Percentiles rank a stretch among this genome's conserved stretches.
Conservation (phyloP, 2,888 invertebrate species). For the Cyclophora albipunctata region DNA sequence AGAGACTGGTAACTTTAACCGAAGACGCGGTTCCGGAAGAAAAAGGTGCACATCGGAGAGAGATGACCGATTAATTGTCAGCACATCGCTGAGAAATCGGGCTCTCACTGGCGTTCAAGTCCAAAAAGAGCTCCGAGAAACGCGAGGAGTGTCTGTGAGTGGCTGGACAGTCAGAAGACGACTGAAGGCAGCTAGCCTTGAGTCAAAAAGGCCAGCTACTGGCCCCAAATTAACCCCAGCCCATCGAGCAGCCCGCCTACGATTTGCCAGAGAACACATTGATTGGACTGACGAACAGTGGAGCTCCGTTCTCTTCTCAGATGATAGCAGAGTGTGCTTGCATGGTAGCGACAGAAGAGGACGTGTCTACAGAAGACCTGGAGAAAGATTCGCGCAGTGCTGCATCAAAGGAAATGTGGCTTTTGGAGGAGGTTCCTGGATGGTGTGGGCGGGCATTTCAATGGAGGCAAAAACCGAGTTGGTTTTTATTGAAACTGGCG, state of each 20-base stretch:
- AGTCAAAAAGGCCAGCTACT: conserved; percentile 15
- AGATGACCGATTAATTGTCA: too few species aligned
- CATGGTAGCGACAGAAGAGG: conserved; percentile 12
- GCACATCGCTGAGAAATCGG: too few species aligned
- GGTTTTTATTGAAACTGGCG: conserved; percentile 1
- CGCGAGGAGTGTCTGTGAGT: conserved; percentile 10
- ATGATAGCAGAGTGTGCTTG: conserved; percentile 10
- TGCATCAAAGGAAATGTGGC: conserved; percentile 9
- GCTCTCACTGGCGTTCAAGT: conserved; percentile 14
- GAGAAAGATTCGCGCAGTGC: conserved; percentile 8
- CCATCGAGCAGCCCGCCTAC: too few species aligned
- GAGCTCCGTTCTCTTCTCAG: conserved; percentile 6
- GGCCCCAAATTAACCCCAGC: conserved; percentile 12
- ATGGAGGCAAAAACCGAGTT: too few species aligned
- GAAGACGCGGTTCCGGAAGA: too few species aligned
- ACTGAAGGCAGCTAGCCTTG: conserved; percentile 13
- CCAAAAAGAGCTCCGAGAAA: conserved; percentile 3
- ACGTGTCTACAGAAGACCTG: conserved; percentile 12
- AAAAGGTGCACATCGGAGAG: background rate
- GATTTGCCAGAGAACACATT: conserved; percentile 14
- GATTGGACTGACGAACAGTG: conserved; percentile 3
- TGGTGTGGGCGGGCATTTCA: too few species aligned
- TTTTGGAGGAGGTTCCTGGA: conserved; percentile 6
- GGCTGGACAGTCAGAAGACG: conserved; percentile 20
- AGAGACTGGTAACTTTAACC: conserved; percentile 10